These are phyloP conservation scores for Meloidogyne hapla DNA, from an alignment of 1,140 invertebrate species.

Conservation along the genomic window DNA sequence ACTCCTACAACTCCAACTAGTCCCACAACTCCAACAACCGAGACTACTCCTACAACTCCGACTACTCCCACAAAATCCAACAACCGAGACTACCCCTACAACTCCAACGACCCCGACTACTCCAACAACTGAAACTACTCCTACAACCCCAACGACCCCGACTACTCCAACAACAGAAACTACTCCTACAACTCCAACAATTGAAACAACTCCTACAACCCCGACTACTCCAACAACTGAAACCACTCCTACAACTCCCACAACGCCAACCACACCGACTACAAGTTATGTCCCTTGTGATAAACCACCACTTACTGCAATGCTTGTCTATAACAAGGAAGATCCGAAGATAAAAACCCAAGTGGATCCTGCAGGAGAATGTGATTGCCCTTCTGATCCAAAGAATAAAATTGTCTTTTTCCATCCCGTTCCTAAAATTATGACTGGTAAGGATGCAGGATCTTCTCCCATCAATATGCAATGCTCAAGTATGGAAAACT, in stretches of 20 bases:
- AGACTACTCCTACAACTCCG: not conserved
- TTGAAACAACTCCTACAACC: not conserved
- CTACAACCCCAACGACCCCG: not conserved
- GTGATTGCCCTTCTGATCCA: not conserved
- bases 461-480: slow-evolving; percentile 11
- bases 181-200: not conserved
- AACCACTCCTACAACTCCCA: not conserved
- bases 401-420: not conserved
- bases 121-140: not conserved
- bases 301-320: not conserved
- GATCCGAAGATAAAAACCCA: slow-evolving; percentile 9
- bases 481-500: slow-evolving; percentile 5
- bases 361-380: not conserved
- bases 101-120: not conserved
- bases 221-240: not conserved
- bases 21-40: not conserved
- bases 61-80: not conserved
- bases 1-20: not conserved
- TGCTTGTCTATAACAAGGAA: slow-evolving; percentile 12
- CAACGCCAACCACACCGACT: not conserved
- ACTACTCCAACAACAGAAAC: not conserved
- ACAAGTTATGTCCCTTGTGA: not conserved
- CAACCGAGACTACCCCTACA: not conserved
- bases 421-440: not conserved
- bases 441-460: slow-evolving; percentile 1